Percentiles rank a stretch among this genome's conserved stretches.
Conservation (phyloP, 2,797 vertebrate genomes). For the Lemur catta region DNA sequence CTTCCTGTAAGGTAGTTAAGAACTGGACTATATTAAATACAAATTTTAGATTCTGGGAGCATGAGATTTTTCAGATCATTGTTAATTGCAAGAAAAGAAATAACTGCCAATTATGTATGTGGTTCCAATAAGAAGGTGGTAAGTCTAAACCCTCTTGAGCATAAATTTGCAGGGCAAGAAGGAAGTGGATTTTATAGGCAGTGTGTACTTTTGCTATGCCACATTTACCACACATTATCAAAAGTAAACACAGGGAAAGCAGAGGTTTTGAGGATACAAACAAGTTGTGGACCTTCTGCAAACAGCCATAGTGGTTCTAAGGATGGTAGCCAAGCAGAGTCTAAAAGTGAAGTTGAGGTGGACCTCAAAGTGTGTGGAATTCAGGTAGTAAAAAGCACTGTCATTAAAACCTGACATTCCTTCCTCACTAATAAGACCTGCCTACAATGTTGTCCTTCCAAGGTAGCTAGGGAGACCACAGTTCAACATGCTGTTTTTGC, state of each 20-base stretch:
- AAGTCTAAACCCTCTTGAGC: conserved; percentile 70
- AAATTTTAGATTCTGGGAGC: conserved; percentile 81
- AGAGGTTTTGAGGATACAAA: conserved; percentile 82
- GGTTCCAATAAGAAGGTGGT: conserved; percentile 70
- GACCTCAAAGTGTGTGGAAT: conserved; percentile 77
- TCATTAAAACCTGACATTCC: conserved; percentile 74
- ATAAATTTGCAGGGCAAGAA: conserved; percentile 75
- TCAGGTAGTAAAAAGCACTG: conserved; percentile 53
- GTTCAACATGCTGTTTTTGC: not conserved
- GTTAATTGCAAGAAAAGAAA: conserved; percentile 74
- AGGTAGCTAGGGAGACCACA: not conserved
- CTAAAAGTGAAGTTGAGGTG: not conserved
- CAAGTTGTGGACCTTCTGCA: conserved; percentile 73
- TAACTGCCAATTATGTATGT: conserved; percentile 69
- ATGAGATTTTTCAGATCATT: conserved; percentile 75
- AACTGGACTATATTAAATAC: conserved; percentile 64
- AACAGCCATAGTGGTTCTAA: conserved; percentile 71
- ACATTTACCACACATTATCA: conserved; percentile 86
- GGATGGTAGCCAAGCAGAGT: conserved; percentile 62
- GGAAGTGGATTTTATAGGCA: conserved; percentile 80
- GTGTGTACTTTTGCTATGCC: conserved; percentile 82
- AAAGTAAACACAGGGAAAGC: conserved; percentile 83
- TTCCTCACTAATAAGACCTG: conserved; percentile 70
- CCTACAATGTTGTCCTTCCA: not conserved
- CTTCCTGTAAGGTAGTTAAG: conserved; percentile 79